Evolutionary conservation across 2,113 vertebrate genomes (phyloP).

Genomic region (Crocuta crocuta): DNA sequence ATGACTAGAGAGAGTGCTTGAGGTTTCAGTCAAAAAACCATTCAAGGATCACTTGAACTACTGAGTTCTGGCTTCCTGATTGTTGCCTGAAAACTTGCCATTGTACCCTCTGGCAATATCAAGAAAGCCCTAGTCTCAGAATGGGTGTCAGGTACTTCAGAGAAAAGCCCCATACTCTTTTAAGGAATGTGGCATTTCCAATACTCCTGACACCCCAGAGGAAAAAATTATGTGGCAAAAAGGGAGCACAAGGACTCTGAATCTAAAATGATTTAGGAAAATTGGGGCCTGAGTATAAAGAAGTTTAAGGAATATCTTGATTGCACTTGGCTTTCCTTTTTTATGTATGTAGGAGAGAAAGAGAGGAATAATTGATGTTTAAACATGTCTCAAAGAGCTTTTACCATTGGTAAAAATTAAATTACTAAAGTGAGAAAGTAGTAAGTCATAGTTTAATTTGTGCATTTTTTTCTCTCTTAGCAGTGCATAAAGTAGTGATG

Average conservation of each 20-base stretch:
- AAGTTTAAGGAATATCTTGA: neutral
- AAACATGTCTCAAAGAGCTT: neutral
- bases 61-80: neutral
- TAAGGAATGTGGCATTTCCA: neutral
- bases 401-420: neutral
- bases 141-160: neutral
- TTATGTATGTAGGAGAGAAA: neutral
- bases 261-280: neutral
- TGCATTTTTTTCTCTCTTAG: neutral
- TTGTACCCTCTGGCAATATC: neutral
- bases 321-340: neutral
- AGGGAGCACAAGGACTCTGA: neutral
- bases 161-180: neutral
- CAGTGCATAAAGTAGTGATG: neutral
- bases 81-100: neutral
- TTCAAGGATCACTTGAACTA: neutral
- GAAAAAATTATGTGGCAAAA: neutral
- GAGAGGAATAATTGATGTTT: neutral
- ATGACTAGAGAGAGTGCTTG: neutral
- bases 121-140: neutral
- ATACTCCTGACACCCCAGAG: neutral
- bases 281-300: neutral
- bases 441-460: neutral
- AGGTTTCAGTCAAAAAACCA: neutral
- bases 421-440: neutral